Evolutionary conservation across 2,888 invertebrate species (phyloP), one percentile per base, ranked within the genome.

Genomic region (Thelaira solivaga): DNA sequence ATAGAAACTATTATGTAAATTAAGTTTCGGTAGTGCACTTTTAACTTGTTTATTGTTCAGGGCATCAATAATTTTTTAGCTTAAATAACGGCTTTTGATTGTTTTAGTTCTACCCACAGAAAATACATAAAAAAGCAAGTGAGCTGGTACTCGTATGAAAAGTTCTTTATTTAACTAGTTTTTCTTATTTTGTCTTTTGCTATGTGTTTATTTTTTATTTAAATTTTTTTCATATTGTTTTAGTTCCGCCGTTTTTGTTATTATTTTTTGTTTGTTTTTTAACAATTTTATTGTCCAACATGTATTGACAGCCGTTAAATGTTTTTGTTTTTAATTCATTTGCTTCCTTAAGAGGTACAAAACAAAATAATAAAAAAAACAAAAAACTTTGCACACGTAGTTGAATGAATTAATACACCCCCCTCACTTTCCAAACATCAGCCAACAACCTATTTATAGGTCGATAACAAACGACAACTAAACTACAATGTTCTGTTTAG

Each of bases 391-490:
- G 24, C 26, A 11, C 61, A 34, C 36, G 26, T 36, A 26, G 11
- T 55, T 26, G 24, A 13, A 53, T 36, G 53, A 29, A 41, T 16
- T 13, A 24, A 24, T 4, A 10, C 20, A 16, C 16, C 22, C 24
- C 26, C 7, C 39, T 16, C n/a, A n/a, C n/a, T n/a, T n/a, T n/a
- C 7, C 26, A 55, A 45, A 39, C 7, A 57, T 13, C 20, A 29
- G 7, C 29, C 13, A 68, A 59, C 29, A 41, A n/a, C n/a, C n/a
- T 41, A 26, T 16, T 69, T 41, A 43, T 51, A 53, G 43, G 8
- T 24, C 51, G 61, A 61, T 59, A 55, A 61, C 59, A 71, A n/a
- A 72, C 62, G 76, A 62, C 76, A 77, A 47, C 61, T n/a, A 29
- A 62, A 55, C 55, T 47, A 22, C 45, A 71, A 67, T 39, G 24